These are phyloP conservation scores for Encarsia formosa DNA, from an alignment of 2,888 invertebrate species.

Conservation along the genomic window DNA sequence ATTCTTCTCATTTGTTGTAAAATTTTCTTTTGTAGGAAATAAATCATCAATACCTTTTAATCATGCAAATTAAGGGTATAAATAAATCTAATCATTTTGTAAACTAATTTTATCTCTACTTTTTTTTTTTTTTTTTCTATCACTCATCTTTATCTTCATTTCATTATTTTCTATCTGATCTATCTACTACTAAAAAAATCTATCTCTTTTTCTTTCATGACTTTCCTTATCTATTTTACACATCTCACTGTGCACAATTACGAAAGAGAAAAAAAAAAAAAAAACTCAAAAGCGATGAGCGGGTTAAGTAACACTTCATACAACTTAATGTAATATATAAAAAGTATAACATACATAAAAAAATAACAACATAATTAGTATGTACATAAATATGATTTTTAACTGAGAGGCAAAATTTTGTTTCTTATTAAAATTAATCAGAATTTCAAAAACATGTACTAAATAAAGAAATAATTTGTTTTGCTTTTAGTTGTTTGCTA, in stretches of 20 bases:
- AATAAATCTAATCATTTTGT: conserved; percentile 12
- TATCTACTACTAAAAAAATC: too few species aligned
- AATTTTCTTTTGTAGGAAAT: too few species aligned
- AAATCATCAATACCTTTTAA: too few species aligned
- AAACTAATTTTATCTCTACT: conserved; percentile 3
- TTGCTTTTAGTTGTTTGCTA: conserved; percentile 19
- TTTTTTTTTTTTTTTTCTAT: conserved; percentile 4
- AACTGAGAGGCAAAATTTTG: not conserved
- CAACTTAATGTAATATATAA: conserved; percentile 5
- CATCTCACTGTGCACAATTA: conserved; percentile 41
- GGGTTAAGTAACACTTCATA: conserved; percentile 20
- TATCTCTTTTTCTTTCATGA: conserved; percentile 34
- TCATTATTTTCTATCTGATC: conserved; percentile 12
- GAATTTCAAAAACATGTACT: not conserved
- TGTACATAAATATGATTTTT: not conserved
- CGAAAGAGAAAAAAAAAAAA: conserved; percentile 23
- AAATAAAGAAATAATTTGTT: conserved; percentile 5
- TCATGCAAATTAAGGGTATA: too few species aligned
- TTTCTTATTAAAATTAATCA: not conserved
- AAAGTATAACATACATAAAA: not conserved
- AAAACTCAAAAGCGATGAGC: conserved; percentile 22
- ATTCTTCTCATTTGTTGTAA: conserved; percentile 5
- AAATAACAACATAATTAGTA: too few species aligned
- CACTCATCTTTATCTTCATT: conserved; percentile 3
- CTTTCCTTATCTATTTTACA: conserved; percentile 13